phyloP scores from a whole-genome alignment of 1,140 invertebrate species.

The Pseudoatta argentina region DNA sequence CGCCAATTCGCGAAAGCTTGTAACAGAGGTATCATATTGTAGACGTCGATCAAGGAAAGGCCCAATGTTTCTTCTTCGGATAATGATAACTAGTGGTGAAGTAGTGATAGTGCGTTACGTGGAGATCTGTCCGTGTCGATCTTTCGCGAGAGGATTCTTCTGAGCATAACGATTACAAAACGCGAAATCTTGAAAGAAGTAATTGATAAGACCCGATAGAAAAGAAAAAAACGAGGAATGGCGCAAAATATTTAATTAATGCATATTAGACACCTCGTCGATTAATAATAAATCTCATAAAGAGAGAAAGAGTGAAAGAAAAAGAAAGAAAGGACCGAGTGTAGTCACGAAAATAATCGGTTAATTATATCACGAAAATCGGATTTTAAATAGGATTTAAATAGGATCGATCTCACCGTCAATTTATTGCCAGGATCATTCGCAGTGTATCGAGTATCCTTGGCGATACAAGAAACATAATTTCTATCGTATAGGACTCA shows the following conservation, averaged over 20 bases:
- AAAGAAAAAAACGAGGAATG: slow-evolving; percentile 39
- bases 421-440: slow-evolving; percentile 61
- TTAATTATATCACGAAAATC: slow-evolving; percentile 57
- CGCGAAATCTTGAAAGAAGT: slow-evolving; percentile 6
- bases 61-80: slow-evolving; percentile 11
- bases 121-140: slow-evolving; percentile 29
- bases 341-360: slow-evolving; percentile 62
- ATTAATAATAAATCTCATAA: slow-evolving; percentile 68
- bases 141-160: slow-evolving; percentile 35
- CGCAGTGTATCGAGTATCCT: slow-evolving; percentile 69
- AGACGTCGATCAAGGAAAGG: neutral
- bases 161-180: slow-evolving; percentile 46
- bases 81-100: slow-evolving; percentile 40
- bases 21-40: neutral
- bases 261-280: slow-evolving; percentile 59
- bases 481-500: slow-evolving; percentile 4
- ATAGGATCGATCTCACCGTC: neutral
- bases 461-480: slow-evolving; percentile 31
- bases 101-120: slow-evolving; percentile 41
- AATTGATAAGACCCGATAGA: neutral
- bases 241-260: slow-evolving; percentile 64
- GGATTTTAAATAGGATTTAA: slow-evolving; percentile 15
- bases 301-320: slow-evolving; percentile 30
- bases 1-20: neutral
- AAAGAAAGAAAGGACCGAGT: slow-evolving; percentile 23